phyloP scores from a whole-genome alignment of 2,888 invertebrate genomes.

The Branchinecta sandiegonensis region DNA sequence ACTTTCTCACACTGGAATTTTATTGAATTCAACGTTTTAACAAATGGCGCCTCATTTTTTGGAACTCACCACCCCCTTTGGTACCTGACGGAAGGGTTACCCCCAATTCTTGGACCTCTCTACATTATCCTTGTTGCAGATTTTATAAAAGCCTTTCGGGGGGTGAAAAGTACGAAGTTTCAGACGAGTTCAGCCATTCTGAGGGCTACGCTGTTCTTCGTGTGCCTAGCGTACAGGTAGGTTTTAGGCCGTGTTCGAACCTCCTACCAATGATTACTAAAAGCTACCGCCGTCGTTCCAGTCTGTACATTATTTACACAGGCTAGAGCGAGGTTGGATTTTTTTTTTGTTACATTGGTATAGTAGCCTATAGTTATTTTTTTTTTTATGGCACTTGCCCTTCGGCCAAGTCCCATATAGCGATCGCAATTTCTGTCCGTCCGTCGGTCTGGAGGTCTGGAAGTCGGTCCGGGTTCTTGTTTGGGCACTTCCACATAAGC shows the following conservation, averaged over 20 bases:
- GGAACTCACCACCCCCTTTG: constrained; percentile 9
- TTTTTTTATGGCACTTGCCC: too few species aligned
- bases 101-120: neutral
- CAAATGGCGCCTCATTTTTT: neutral
- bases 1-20: neutral
- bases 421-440: too few species aligned
- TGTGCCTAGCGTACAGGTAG: neutral
- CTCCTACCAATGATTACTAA: too few species aligned
- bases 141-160: neutral
- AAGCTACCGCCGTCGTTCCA: too few species aligned
- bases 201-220: neutral
- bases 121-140: neutral
- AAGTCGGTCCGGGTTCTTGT: too few species aligned
- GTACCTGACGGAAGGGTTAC: neutral
- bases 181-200: neutral
- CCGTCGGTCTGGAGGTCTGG: too few species aligned
- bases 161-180: neutral
- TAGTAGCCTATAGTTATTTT: too few species aligned
- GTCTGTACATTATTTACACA: too few species aligned
- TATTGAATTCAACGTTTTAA: neutral
- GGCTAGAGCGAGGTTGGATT: too few species aligned
- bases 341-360: too few species aligned
- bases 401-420: too few species aligned
- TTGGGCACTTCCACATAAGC: too few species aligned
- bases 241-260: neutral